Evolutionary conservation across 1,140 invertebrate genomes (phyloP).

Genomic region (Heliothis subflexa): DNA sequence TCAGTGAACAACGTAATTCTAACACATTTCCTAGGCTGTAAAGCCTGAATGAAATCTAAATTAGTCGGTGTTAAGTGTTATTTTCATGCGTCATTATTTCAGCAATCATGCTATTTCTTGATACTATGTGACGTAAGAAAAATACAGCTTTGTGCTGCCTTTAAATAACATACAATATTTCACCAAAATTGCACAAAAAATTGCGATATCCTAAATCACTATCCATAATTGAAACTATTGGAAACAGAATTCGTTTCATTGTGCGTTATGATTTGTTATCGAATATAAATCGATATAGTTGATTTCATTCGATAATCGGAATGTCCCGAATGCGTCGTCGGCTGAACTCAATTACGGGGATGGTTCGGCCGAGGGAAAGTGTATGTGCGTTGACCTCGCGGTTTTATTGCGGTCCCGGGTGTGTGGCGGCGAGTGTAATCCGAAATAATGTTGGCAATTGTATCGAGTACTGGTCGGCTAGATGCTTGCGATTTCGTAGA

Average conservation of each 20-base stretch:
- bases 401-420: conserved; percentile 34
- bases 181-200: background rate
- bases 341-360: conserved; percentile 29
- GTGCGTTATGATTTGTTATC: conserved; percentile 43
- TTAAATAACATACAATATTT: background rate
- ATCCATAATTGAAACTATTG: conserved; percentile 30
- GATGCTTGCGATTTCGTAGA: conserved; percentile 4
- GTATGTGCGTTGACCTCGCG: conserved; percentile 28
- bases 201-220: conserved; percentile 8
- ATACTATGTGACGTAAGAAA: background rate
- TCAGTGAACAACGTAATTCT: conserved; percentile 1
- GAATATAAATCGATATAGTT: conserved; percentile 21
- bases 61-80: background rate
- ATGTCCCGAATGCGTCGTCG: conserved; percentile 1
- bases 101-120: background rate
- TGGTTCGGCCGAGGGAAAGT: conserved; percentile 16
- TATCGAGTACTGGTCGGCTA: conserved; percentile 6
- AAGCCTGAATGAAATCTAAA: conserved; percentile 3
- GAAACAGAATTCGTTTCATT: conserved; percentile 34
- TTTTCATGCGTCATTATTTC: background rate
- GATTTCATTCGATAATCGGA: conserved; percentile 39
- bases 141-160: background rate
- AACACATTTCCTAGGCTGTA: conserved; percentile 18
- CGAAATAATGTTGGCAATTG: conserved; percentile 41
- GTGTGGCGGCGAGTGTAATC: conserved; percentile 23